Percentiles rank a stretch among this genome's conserved stretches.
These are phyloP conservation scores for Leuciscus idus DNA, from an alignment of 2,113 vertebrate genomes.

Conservation along the genomic window DNA sequence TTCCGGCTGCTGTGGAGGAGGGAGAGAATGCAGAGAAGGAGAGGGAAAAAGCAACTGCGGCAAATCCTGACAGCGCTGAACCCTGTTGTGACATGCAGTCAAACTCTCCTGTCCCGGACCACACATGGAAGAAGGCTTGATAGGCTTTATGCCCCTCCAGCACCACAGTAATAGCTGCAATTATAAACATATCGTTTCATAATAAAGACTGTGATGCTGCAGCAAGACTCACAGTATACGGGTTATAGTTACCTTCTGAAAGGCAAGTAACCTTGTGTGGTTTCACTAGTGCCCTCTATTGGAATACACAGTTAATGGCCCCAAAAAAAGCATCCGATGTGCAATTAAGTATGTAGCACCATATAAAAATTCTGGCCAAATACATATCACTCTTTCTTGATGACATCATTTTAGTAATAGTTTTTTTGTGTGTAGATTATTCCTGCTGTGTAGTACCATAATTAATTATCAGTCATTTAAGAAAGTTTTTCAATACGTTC, in stretches of 20 bases:
- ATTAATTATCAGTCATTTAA: neutral
- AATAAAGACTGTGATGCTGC: constrained; percentile 8
- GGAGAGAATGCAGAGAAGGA: constrained; percentile 64
- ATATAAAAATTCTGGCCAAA: neutral
- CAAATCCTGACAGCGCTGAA: constrained; percentile 33
- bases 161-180: neutral
- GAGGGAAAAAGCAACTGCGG: constrained; percentile 53
- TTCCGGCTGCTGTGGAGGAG: constrained; percentile 59
- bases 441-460: neutral
- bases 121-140: constrained; percentile 68
- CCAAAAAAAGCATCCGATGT: neutral
- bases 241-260: neutral
- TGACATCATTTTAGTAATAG: neutral
- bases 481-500: neutral
- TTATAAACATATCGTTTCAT: constrained; percentile 2
- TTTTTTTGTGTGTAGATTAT: constrained; percentile 1
- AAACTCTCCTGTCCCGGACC: constrained; percentile 56
- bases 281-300: constrained; percentile 34
- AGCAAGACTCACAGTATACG: neutral
- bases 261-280: constrained; percentile 19
- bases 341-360: neutral
- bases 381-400: neutral
- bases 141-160: neutral
- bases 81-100: constrained; percentile 40
- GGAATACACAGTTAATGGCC: neutral